phyloP scores from a whole-genome alignment of 2,888 invertebrate genomes.

The Xestia rhomboidea region DNA sequence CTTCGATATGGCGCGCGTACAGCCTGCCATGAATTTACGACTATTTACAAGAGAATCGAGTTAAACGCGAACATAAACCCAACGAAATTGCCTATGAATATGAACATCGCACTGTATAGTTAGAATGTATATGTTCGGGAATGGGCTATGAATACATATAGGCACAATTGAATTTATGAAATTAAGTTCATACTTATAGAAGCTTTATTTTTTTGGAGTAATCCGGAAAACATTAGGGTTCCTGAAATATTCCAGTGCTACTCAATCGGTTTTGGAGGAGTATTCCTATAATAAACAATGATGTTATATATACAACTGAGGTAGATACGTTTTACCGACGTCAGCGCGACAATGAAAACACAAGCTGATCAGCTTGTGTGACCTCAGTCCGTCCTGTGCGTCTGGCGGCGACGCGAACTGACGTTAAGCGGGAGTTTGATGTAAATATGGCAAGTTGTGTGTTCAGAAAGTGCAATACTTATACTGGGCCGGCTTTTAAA shows the following conservation, averaged over 20 bases:
- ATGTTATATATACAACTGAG: too few species aligned
- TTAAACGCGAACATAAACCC: slow-evolving; percentile 70
- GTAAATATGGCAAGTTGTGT: too few species aligned
- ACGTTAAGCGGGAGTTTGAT: too few species aligned
- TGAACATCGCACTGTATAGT: slow-evolving; percentile 43
- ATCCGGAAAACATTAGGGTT: neutral
- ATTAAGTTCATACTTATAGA: slow-evolving; percentile 18
- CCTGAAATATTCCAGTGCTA: neutral
- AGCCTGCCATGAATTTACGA: slow-evolving; percentile 72
- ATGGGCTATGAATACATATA: slow-evolving; percentile 34
- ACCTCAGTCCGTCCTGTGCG: too few species aligned
- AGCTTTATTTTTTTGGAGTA: neutral
- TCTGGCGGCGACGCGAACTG: too few species aligned
- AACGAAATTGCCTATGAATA: slow-evolving; percentile 66
- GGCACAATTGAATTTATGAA: slow-evolving; percentile 26
- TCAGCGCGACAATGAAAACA: too few species aligned
- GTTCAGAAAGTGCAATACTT: too few species aligned
- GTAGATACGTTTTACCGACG: too few species aligned
- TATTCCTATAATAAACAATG: too few species aligned
- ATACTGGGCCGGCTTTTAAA: too few species aligned
- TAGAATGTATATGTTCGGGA: slow-evolving; percentile 37
- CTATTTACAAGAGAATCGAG: slow-evolving; percentile 70
- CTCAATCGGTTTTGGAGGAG: neutral
- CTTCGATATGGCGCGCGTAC: slow-evolving; percentile 74
- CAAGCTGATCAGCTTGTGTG: too few species aligned